phyloP scores from a whole-genome alignment of 37 sponge, comb jelly and placozoan species.

The Chondrilla cf. caribensis region DNA sequence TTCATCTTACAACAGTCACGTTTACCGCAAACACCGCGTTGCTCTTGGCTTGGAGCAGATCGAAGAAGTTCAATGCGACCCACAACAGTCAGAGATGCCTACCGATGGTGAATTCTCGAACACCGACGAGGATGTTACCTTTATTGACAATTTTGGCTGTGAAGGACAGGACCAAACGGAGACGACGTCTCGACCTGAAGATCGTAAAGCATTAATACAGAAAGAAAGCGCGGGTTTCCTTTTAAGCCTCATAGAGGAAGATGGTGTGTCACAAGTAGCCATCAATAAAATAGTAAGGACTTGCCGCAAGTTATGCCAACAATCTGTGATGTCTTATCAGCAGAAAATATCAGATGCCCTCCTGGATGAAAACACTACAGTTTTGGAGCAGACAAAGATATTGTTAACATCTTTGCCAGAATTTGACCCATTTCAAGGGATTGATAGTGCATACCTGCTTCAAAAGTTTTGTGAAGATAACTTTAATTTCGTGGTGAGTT shows the following conservation, averaged over 20 bases:
- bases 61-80: neutral
- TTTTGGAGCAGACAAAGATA: neutral
- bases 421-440: slow-evolving; percentile 25
- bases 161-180: too few relatives aligned
- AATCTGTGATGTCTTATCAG: neutral
- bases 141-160: neutral
- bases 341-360: neutral
- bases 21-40: slow-evolving; percentile 30
- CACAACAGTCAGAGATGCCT: neutral
- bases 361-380: neutral
- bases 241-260: slow-evolving; percentile 5
- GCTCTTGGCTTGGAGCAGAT: neutral
- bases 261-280: slow-evolving; percentile 29
- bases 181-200: neutral
- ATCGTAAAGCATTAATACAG: neutral
- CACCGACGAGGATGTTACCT: neutral
- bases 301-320: neutral
- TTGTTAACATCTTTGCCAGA: neutral
- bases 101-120: neutral
- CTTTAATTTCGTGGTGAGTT: slow-evolving; percentile 25
- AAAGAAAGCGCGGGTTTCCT: slow-evolving; percentile 24
- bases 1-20: slow-evolving; percentile 32
- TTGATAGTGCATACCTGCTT: neutral
- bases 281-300: neutral
- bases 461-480: slow-evolving; percentile 24